Conservation (phyloP, 2,113 vertebrate species). For the Festucalex cinctus region DNA sequence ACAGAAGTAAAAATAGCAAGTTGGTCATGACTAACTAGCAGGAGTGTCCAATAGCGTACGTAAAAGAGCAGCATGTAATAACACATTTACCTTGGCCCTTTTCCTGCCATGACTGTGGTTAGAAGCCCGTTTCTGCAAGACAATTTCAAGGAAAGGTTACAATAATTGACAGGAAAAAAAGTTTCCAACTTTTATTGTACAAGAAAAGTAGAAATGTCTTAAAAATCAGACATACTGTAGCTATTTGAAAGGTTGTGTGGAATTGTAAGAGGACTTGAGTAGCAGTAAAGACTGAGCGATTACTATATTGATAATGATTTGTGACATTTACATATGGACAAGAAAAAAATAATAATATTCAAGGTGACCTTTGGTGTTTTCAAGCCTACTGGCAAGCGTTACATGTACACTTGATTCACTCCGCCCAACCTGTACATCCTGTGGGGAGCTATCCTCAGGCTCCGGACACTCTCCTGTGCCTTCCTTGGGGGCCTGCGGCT, state of each 20-base stretch:
- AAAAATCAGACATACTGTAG: not conserved
- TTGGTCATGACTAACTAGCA: slow-evolving; percentile 17
- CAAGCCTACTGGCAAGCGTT: not conserved
- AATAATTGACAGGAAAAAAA: not conserved
- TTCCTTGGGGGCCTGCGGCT: slow-evolving; percentile 64
- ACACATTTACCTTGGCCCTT: slow-evolving; percentile 86
- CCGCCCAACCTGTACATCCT: slow-evolving; percentile 69
- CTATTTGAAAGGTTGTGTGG: not conserved
- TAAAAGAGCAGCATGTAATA: not conserved
- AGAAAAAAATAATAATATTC: not conserved
- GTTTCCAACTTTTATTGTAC: not conserved
- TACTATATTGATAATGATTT: not conserved
- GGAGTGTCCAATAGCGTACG: not conserved
- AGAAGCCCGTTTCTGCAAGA: slow-evolving; percentile 82
- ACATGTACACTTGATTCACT: not conserved
- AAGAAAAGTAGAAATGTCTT: not conserved
- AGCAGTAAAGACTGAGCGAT: not conserved
- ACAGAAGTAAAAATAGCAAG: not conserved
- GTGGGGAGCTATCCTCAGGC: slow-evolving; percentile 63
- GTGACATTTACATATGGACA: not conserved
- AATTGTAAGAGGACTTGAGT: not conserved
- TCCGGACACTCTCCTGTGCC: slow-evolving; percentile 62
- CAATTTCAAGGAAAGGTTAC: not conserved
- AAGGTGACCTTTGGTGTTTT: not conserved
- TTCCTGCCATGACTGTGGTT: slow-evolving; percentile 92